Conservation (phyloP, 2,113 vertebrate species). For the Seriola quinqueradiata region DNA sequence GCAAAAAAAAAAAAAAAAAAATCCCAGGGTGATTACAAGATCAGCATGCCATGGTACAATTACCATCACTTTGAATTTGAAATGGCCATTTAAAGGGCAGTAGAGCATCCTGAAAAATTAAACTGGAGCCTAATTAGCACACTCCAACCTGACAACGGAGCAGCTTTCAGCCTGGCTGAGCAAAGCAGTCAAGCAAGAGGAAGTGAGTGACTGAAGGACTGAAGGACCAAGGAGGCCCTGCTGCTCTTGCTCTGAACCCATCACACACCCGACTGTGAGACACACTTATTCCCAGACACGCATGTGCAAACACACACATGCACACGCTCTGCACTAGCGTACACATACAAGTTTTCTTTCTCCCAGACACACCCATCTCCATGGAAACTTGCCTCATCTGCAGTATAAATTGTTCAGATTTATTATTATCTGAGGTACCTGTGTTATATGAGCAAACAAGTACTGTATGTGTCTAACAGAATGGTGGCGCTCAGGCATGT, state of each 20-base stretch:
- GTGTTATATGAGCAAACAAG: background rate
- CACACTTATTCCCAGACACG: constrained; percentile 42
- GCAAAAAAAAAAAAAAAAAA: constrained; percentile 62
- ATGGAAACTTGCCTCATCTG: constrained; percentile 36
- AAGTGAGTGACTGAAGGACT: constrained; percentile 91
- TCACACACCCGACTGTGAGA: constrained; percentile 79
- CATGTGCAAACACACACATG: constrained; percentile 22
- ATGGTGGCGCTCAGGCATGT: constrained; percentile 49
- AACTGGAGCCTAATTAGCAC: constrained; percentile 96
- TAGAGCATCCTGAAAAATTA: constrained; percentile 97
- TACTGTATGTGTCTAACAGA: constrained; percentile 25
- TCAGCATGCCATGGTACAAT: constrained; percentile 93
- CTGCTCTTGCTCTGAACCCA: constrained; percentile 71
- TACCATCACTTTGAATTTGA: constrained; percentile 98
- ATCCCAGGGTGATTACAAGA: constrained; percentile 92
- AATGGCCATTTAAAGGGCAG: constrained; percentile 98
- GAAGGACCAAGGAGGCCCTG: constrained; percentile 86
- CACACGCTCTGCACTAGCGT: background rate
- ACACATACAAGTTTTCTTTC: background rate
- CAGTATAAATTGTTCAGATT: too few species aligned
- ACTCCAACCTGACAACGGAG: constrained; percentile 93
- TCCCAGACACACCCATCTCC: constrained; percentile 25
- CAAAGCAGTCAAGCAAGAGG: constrained; percentile 92
- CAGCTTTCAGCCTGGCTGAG: constrained; percentile 93
- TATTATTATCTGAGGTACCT: background rate